Evolutionary conservation across 2,797 vertebrate genomes (phyloP), one percentile per base, ranked within the genome.

Genomic region (Melanotaenia maccullochi): DNA sequence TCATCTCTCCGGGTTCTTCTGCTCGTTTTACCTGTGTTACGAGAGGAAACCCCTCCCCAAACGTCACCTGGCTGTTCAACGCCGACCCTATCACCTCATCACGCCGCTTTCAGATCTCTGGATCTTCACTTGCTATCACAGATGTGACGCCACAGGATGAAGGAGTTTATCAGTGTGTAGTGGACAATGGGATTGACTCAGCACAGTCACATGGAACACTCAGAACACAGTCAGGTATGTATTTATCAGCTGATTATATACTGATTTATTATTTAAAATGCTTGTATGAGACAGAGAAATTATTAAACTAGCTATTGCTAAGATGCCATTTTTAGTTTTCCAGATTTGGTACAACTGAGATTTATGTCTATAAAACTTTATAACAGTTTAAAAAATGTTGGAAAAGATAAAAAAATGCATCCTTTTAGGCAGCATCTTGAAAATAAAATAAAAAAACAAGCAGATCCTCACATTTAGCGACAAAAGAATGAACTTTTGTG

Each of bases 151-250:
- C 11, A 1, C 87, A 85, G 84, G 96, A 99, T 59, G 89, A 93
- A 0, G 98, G 98, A 33, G 69, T 97, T 44, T 99, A 97, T 86
- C 97, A 99, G 88, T 99, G 98, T 47, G 47, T 97, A 47, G 91
- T 94, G 12, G 91, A 93, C 86, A 99, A 99, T 0, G 93, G 92
- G 0, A 79, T 97, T 36, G 94, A 95, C 42, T 95, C 94, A 12
- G 93, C 66, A 11, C 96, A 97, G 71, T 96, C 97, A 0, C 87
- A 89, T 0, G 96, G 94, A 51, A 93, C 92, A 30, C 96, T 99
- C 3, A 87, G 54, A 0, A 80, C 94, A 20, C 88, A 90, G 58
- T 83, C 93, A 73, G 96, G 98, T 99, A 90, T 20, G 51, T 6
- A n/a, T 8, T 12, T 18, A 35, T 60, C 22, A 30, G 18, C 22